Base-by-base conservation (phyloP, 2,797 vertebrate genomes). In the Hippoglossus hippoglossus region DNA sequence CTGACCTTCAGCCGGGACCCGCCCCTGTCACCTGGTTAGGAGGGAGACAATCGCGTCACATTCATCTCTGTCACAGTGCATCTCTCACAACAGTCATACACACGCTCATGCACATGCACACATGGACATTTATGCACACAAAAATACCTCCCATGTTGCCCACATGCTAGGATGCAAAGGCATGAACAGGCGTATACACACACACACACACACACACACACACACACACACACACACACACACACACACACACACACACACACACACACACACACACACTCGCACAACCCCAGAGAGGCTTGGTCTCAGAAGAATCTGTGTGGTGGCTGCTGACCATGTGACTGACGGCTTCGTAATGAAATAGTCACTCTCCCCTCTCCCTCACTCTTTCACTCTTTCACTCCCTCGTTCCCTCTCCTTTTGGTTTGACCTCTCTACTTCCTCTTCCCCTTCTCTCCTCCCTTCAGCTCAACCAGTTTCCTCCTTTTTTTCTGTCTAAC, bases 1-100 rank as follows among this genome's bases (percentile, higher is more conserved):
- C 61, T 93, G 91, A 93, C 94, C 92, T 94, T 94, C 89, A 92
- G 81, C 64, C 22, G 76, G 73, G 84, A 84, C 75, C 80, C 71
- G 41, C 84, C 87, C 77, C 80, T 69, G 78, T 91, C 82, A 81
- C 89, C 89, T 79, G 84, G 83, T 83, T 86, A 69, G 71, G 71
- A 82, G 80, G 82, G 87, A 86, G 79, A 87, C 81, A 78, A 70
- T 72, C 19, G 31, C 49, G 77, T 90, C 86, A 76, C 84, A 93
- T 93, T 82, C 80, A 85, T 94, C 90, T 92, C 66, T 90, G 90
- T 91, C 89, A 85, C 77, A 57, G 68, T 16, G 18, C 46, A 63
- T 64, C 77, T 59, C 59, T 31, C 46, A 51, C 36, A 72, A 67
- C 55, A 77, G 80, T 80, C 74, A 73, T 21, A 52, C 67, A 59